Evolutionary conservation across 92 coral and sea anemone species (phyloP).

Genomic region (Siderastrea radians): DNA sequence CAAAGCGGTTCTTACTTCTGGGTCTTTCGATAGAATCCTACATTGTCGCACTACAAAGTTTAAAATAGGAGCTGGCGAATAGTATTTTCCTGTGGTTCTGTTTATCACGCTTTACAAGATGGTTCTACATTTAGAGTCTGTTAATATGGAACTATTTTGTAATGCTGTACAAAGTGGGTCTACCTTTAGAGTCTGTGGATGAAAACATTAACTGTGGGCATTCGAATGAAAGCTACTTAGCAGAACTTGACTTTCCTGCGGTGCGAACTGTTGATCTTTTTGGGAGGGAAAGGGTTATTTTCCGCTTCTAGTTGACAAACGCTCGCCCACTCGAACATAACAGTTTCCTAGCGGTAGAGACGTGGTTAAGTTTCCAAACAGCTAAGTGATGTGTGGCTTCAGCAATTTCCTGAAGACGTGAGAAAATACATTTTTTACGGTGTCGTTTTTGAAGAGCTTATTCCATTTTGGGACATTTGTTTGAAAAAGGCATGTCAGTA

Average conservation of each 20-base stretch:
- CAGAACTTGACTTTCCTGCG: not conserved
- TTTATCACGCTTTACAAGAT: not conserved
- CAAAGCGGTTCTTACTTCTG: not conserved
- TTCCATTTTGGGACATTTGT: constrained; percentile 15
- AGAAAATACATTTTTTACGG: not conserved
- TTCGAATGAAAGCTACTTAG: not conserved
- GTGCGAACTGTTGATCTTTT: not conserved
- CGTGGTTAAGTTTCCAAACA: not conserved
- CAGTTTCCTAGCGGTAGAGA: not conserved
- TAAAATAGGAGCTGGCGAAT: not conserved
- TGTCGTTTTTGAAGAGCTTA: not conserved
- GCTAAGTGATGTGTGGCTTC: constrained; percentile 17
- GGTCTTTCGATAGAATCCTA: not conserved
- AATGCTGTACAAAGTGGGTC: not conserved
- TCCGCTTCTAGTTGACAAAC: not conserved
- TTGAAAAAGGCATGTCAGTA: not conserved
- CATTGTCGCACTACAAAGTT: not conserved
- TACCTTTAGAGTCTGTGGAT: not conserved
- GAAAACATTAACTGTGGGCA: not conserved
- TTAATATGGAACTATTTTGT: too few species aligned
- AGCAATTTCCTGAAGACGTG: constrained; percentile 36
- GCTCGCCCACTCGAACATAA: not conserved
- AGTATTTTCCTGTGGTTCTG: not conserved
- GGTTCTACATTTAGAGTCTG: not conserved
- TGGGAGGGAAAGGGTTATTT: not conserved